Evolutionary conservation across 2,113 vertebrate species (phyloP).

Genomic region (Rhagologus leucostigma): DNA sequence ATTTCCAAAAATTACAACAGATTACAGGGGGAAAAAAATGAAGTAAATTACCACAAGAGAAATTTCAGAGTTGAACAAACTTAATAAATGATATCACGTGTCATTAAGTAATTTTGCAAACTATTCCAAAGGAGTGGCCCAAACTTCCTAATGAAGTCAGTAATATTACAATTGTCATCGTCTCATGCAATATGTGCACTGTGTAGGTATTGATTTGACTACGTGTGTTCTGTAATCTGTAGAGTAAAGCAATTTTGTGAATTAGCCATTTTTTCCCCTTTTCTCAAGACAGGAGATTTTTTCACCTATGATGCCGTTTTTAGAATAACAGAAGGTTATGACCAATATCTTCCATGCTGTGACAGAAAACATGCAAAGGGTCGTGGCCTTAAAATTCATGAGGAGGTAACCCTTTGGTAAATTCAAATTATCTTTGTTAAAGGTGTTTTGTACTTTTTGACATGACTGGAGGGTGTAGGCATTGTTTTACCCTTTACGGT

Average conservation of each 20-base stretch:
- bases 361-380: slow-evolving; percentile 68
- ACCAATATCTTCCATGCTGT: slow-evolving; percentile 63
- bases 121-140: neutral
- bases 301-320: slow-evolving; percentile 73
- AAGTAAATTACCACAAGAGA: neutral
- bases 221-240: neutral
- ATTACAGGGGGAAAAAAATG: rapidly evolving
- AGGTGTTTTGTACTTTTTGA: neutral
- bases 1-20: neutral
- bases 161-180: neutral
- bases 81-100: neutral
- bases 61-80: neutral
- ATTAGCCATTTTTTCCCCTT: neutral
- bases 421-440: neutral
- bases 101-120: neutral
- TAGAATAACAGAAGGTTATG: slow-evolving; percentile 48
- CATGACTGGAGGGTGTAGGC: neutral
- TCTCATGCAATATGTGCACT: neutral
- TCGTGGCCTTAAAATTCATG: slow-evolving; percentile 61
- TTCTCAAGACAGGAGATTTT: slow-evolving; percentile 64
- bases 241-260: neutral
- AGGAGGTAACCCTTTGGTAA: slow-evolving; percentile 67
- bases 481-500: neutral
- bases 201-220: neutral
- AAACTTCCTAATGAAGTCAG: neutral